These are phyloP conservation scores for Saxicola maurus DNA, from an alignment of 2,797 vertebrate genomes.

Conservation along the genomic window DNA sequence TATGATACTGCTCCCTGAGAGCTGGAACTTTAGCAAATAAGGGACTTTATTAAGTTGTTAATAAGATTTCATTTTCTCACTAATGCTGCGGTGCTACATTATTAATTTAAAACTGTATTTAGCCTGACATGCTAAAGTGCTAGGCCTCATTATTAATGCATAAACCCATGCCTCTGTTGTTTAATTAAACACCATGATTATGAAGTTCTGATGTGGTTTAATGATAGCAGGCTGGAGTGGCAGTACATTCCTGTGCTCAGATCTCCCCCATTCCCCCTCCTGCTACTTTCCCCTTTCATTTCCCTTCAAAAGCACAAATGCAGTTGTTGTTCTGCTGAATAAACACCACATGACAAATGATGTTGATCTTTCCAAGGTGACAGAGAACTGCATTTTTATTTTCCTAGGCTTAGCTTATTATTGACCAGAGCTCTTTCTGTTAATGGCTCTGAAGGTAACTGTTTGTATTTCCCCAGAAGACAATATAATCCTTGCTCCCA, in stretches of 20 bases:
- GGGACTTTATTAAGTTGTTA: conserved; percentile 65
- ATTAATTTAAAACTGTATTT: conserved; percentile 73
- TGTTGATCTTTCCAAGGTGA: conserved; percentile 60
- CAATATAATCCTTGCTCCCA: background rate
- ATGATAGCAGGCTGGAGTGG: conserved; percentile 50
- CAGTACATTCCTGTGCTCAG: conserved; percentile 46
- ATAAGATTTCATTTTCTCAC: conserved; percentile 67
- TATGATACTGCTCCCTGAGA: conserved; percentile 25
- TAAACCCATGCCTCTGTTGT: conserved; percentile 68
- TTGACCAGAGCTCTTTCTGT: background rate
- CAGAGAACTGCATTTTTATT: conserved; percentile 48
- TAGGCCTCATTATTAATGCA: conserved; percentile 71
- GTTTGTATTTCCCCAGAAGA: background rate
- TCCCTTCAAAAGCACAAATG: conserved; percentile 28
- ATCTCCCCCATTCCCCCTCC: conserved; percentile 18
- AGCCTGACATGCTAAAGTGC: conserved; percentile 67
- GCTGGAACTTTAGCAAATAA: conserved; percentile 59
- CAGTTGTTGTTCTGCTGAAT: conserved; percentile 51
- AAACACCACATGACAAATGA: conserved; percentile 45
- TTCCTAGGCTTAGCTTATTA: background rate
- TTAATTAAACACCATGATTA: conserved; percentile 70
- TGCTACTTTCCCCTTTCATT: conserved; percentile 24
- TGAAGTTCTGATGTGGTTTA: conserved; percentile 62
- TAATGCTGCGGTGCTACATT: conserved; percentile 51
- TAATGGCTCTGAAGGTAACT: background rate